Evolutionary conservation across 2,888 invertebrate species (phyloP).

Genomic region (Chrysina gloriosa): DNA sequence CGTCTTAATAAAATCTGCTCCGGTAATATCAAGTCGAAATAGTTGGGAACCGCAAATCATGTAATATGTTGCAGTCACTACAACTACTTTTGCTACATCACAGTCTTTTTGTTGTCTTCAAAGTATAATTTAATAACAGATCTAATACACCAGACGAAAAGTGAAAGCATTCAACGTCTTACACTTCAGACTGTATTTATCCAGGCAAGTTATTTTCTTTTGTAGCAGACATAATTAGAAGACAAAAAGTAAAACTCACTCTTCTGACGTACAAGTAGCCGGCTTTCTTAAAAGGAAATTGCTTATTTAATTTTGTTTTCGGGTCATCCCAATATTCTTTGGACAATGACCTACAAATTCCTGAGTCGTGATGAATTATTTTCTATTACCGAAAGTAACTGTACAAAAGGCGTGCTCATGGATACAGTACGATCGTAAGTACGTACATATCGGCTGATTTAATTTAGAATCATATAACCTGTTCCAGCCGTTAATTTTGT

Average conservation of each 20-base stretch:
- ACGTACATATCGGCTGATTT: no score
- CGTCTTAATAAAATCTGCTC: no score
- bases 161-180: conserved; percentile 1
- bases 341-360: conserved; percentile 18
- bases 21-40: no score
- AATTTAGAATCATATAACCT: no score
- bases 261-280: background rate
- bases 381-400: conserved; percentile 26
- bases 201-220: background rate
- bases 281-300: background rate
- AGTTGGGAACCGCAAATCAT: background rate
- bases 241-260: background rate
- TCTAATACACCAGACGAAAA: conserved; percentile 10
- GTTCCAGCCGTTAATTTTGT: no score
- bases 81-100: conserved; percentile 8
- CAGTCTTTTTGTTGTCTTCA: background rate
- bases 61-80: conserved; percentile 13
- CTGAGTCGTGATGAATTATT: conserved; percentile 22
- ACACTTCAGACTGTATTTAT: background rate
- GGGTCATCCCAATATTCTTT: conserved; percentile 25
- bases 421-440: background rate
- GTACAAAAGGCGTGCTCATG: conserved; percentile 6
- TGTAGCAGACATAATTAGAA: conserved; percentile 1
- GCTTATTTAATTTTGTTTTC: background rate
- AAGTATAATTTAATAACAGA: conserved; percentile 15